Evolutionary conservation across 2,113 vertebrate genomes (phyloP).

Genomic region (Ivindomyrus marchei): DNA sequence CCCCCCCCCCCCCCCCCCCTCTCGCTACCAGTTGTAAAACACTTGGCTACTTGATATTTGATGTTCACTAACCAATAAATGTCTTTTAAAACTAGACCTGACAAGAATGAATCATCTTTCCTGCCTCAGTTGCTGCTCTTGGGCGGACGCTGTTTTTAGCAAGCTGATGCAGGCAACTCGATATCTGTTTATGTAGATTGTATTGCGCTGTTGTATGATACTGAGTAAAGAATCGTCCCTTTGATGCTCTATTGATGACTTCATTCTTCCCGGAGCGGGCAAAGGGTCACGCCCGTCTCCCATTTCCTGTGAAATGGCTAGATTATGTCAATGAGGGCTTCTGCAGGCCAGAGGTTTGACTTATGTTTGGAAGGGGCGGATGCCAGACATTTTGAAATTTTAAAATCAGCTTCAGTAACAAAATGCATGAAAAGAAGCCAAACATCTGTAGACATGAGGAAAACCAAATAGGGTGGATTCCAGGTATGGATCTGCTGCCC

Average conservation of each 20-base stretch:
- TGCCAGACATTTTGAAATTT: not conserved
- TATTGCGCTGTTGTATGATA: not conserved
- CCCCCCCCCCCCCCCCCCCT: no score
- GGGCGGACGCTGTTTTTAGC: not conserved
- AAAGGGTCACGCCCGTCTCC: not conserved
- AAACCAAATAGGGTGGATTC: not conserved
- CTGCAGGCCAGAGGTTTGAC: not conserved
- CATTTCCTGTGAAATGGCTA: not conserved
- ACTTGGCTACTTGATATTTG: slow-evolving; percentile 8
- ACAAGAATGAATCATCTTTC: not conserved
- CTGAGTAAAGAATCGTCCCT: not conserved
- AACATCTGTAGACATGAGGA: not conserved
- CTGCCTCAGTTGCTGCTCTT: not conserved
- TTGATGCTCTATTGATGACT: not conserved
- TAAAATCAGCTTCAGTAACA: not conserved
- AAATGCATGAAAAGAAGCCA: not conserved
- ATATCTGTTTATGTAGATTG: not conserved
- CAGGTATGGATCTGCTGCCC: not conserved
- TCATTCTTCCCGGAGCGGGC: not conserved
- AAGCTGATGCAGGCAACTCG: not conserved
- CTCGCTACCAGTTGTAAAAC: not conserved
- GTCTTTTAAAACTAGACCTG: slow-evolving; percentile 2
- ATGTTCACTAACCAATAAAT: slow-evolving; percentile 15
- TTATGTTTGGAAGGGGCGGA: not conserved
- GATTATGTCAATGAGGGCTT: not conserved